Base-by-base conservation (phyloP, 53 echinoderm and acorn worm species). In the Echinarachnius parma region DNA sequence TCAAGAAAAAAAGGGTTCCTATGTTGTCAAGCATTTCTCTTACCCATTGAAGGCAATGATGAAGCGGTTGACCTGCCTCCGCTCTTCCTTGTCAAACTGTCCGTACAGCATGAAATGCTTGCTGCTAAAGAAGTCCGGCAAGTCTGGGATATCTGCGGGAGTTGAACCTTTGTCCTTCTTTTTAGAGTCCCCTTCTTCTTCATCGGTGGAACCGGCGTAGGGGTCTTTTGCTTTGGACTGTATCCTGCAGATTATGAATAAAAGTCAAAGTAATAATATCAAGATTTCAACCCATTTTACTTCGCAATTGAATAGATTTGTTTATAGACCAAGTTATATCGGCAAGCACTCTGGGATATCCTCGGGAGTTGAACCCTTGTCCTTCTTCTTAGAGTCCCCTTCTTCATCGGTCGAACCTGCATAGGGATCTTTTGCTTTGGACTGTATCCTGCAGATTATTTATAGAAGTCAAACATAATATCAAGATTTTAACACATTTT, bases 41-140 rank as follows among this genome's bases (percentile, higher is more conserved):
- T 62, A 96, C 96, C 96, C 96, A 60, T 87, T 87, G 48, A 91
- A 96, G 3, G 96, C 87, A 45, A 87, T 59, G 58, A 91, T 90
- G 26, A 90, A 80, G 24, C 96, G 42, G 1, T 69, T 81, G 11
- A 96, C 36, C 61, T 87, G 86, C 30, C 96, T 45, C 36, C 91
- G 84, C 10, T 87, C 85, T 34, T 91, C 85, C 2, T 48, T 54
- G 21, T 81, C 78, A 82, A 91, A 91, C 30, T 79, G 80, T 18
- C 96, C 96, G 75, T 81, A 91, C 15, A 96, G 80, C 16, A 96
- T 61, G 69, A 96, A 96, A 24, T 59, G 75, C 53, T 90, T 91
- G 16, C 32, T 76, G 21, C 61, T 63, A 60, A 96, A 91, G 83
- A 96, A 96, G 31, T 89, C 79, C 0, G 91, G 96, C 13, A 96